Percentiles rank a stretch among this genome's conserved stretches.
phyloP scores from a whole-genome alignment of 1,140 invertebrate genomes.

The Tyrophagus putrescentiae region DNA sequence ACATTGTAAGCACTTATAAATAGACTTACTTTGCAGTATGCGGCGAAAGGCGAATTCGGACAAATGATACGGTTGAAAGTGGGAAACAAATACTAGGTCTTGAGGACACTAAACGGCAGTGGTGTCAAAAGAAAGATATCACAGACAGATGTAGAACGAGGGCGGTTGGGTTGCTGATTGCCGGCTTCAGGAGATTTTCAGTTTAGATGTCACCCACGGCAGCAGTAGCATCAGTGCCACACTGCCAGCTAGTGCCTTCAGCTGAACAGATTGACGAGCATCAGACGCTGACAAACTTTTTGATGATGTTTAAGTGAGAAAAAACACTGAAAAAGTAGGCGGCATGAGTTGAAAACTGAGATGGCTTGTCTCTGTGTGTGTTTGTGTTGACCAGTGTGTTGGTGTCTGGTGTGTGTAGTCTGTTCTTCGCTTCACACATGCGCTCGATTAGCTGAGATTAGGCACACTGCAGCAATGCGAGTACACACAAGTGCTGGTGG shows the following conservation, averaged over 20 bases:
- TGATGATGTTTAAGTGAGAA: too few species aligned
- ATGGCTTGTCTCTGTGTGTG: not conserved
- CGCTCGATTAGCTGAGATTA: not conserved
- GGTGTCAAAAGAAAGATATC: not conserved
- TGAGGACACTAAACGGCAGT: not conserved
- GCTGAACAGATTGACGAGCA: too few species aligned
- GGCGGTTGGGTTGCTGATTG: too few species aligned
- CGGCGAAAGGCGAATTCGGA: not conserved
- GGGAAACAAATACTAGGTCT: not conserved
- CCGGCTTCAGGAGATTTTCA: too few species aligned
- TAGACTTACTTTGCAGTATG: not conserved
- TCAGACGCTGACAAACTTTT: too few species aligned
- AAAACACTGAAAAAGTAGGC: too few species aligned
- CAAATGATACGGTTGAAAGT: not conserved
- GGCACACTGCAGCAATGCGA: not conserved
- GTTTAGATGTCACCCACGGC: too few species aligned
- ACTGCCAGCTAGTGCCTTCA: too few species aligned
- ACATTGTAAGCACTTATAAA: slow-evolving; percentile 9
- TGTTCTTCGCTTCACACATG: slow-evolving; percentile 15
- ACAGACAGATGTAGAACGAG: too few species aligned
- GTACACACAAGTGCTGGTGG: not conserved
- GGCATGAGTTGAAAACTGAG: too few species aligned
- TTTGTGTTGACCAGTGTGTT: too few species aligned
- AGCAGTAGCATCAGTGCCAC: too few species aligned
- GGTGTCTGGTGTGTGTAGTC: slow-evolving; percentile 1